phyloP scores from a whole-genome alignment of 2,888 invertebrate genomes.

The Leucophora obtusa region DNA sequence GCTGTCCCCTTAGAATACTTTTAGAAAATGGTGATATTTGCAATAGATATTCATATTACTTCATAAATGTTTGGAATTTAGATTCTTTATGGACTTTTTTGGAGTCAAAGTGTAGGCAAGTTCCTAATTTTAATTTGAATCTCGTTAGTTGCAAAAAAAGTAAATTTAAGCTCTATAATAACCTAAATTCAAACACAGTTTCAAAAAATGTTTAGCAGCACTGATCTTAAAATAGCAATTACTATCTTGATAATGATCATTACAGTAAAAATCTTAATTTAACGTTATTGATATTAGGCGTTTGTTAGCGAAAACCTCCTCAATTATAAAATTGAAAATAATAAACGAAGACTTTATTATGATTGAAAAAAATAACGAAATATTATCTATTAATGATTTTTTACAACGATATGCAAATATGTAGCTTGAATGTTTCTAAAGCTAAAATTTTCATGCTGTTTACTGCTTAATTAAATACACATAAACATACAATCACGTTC shows the following conservation, averaged over 20 bases:
- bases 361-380: constrained; percentile 29
- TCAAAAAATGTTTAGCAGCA: background rate
- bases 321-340: constrained; percentile 33
- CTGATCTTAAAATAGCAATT: constrained; percentile 9
- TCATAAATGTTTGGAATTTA: too few relatives aligned
- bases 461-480: constrained; percentile 61
- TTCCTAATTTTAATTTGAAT: too few relatives aligned
- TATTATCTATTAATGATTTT: constrained; percentile 36
- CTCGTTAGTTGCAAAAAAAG: too few relatives aligned
- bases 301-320: constrained; percentile 49
- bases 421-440: background rate
- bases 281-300: constrained; percentile 54
- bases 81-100: too few relatives aligned
- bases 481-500: constrained; percentile 12
- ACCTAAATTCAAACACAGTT: too few relatives aligned
- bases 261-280: constrained; percentile 15
- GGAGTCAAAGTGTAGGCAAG: too few relatives aligned
- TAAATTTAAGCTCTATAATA: too few relatives aligned
- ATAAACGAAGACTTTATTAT: constrained; percentile 54
- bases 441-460: constrained; percentile 45
- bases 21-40: too few relatives aligned
- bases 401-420: constrained; percentile 35
- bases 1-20: too few relatives aligned
- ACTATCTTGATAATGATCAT: constrained; percentile 23
- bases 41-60: too few relatives aligned